These are phyloP conservation scores for Drosophila melanosoma DNA, from an alignment of 2,888 invertebrate species.

Conservation along the genomic window DNA sequence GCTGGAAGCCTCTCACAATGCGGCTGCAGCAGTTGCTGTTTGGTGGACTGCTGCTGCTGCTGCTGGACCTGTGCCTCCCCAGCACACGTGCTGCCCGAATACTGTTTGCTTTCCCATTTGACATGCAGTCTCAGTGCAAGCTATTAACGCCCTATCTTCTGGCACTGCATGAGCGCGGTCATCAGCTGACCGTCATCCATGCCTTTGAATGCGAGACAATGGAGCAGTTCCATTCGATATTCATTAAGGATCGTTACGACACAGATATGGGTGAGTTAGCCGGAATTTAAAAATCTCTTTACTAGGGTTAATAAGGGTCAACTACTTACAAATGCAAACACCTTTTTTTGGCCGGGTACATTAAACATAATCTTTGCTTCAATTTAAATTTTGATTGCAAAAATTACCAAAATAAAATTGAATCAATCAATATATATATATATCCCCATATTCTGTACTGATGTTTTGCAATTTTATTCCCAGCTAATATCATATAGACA, in stretches of 20 bases:
- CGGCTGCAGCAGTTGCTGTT: slow-evolving; percentile 22
- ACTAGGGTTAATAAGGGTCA: neutral
- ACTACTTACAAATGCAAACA: neutral
- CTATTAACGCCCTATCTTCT: slow-evolving; percentile 73
- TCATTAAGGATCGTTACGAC: slow-evolving; percentile 26
- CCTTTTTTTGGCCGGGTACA: neutral
- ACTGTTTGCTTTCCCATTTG: slow-evolving; percentile 66
- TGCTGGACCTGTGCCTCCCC: slow-evolving; percentile 6
- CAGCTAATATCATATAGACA: neutral
- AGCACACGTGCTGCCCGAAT: slow-evolving; percentile 41
- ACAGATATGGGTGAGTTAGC: slow-evolving; percentile 25
- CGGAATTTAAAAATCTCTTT: neutral
- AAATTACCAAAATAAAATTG: too few species aligned
- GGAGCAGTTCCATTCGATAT: slow-evolving; percentile 35
- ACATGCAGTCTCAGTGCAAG: slow-evolving; percentile 71
- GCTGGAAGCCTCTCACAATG: slow-evolving; percentile 26
- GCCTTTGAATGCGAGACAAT: slow-evolving; percentile 60
- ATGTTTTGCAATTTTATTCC: neutral
- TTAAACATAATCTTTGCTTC: neutral
- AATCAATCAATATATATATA: neutral
- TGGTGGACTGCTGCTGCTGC: slow-evolving; percentile 3
- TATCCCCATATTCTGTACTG: neutral
- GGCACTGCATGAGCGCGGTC: slow-evolving; percentile 80
- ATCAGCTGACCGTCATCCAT: slow-evolving; percentile 82
- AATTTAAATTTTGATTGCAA: neutral